Evolutionary conservation across 2,113 vertebrate genomes (phyloP).

Genomic region (Antidorcas marsupialis): DNA sequence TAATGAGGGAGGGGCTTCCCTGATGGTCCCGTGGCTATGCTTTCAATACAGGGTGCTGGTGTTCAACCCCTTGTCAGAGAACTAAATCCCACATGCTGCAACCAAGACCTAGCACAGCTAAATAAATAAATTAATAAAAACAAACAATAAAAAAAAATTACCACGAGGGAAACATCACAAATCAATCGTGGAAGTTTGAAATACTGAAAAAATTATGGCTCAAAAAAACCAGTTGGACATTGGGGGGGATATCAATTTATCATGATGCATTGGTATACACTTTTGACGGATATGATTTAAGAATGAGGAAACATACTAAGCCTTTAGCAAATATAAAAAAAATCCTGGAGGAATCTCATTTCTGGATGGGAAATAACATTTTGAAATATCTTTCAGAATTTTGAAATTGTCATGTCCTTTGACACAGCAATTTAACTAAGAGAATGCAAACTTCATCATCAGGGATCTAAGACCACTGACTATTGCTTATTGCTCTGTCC

Average conservation of each 20-base stretch:
- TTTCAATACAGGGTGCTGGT: background rate
- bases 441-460: background rate
- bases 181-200: background rate
- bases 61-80: background rate
- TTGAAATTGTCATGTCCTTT: background rate
- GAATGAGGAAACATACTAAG: background rate
- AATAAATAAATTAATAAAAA: background rate
- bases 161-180: background rate
- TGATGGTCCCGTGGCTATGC: background rate
- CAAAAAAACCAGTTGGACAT: background rate
- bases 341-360: background rate
- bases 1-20: background rate
- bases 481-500: background rate
- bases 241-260: background rate
- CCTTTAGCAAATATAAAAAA: background rate
- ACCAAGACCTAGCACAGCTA: background rate
- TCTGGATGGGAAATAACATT: background rate
- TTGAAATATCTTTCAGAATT: background rate
- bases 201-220: background rate
- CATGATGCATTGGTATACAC: background rate
- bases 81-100: background rate
- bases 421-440: background rate
- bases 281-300: background rate
- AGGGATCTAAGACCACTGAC: background rate
- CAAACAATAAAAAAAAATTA: background rate